These are phyloP conservation scores for Globodera rostochiensis DNA, from an alignment of 1,140 invertebrate genomes.

Conservation along the genomic window DNA sequence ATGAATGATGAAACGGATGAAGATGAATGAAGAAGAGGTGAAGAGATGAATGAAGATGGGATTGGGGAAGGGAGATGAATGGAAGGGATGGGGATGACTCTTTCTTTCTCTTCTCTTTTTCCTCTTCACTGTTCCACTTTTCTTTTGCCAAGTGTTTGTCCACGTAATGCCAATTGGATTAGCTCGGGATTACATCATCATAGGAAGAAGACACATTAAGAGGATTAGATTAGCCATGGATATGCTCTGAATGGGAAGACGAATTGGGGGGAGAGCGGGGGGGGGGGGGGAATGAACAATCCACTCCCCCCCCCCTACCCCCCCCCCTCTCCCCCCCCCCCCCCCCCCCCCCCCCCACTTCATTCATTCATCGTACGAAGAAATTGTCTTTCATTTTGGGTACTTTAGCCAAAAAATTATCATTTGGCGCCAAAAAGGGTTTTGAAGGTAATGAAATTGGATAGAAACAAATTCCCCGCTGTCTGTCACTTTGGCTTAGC, in stretches of 20 bases:
- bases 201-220: neutral
- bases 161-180: constrained; percentile 2
- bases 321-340: too few relatives aligned
- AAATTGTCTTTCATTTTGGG: neutral
- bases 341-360: neutral
- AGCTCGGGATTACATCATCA: neutral
- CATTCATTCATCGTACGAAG: neutral
- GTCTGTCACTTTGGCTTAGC: too few relatives aligned
- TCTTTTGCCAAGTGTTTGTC: neutral
- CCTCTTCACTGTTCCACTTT: neutral
- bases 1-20: neutral
- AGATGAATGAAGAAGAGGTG: neutral
- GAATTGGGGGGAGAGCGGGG: neutral
- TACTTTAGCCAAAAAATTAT: too few relatives aligned
- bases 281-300: too few relatives aligned
- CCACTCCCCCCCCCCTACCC: neutral
- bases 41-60: neutral
- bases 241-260: neutral
- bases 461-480: neutral
- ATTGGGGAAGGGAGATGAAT: neutral
- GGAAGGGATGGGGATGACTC: too few relatives aligned
- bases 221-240: constrained; percentile 7
- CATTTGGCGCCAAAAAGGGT: too few relatives aligned
- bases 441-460: neutral
- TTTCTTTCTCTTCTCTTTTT: too few relatives aligned